These are phyloP conservation scores for Ptilorrhoa leucosticta DNA, from an alignment of 2,113 vertebrate genomes.

Conservation along the genomic window DNA sequence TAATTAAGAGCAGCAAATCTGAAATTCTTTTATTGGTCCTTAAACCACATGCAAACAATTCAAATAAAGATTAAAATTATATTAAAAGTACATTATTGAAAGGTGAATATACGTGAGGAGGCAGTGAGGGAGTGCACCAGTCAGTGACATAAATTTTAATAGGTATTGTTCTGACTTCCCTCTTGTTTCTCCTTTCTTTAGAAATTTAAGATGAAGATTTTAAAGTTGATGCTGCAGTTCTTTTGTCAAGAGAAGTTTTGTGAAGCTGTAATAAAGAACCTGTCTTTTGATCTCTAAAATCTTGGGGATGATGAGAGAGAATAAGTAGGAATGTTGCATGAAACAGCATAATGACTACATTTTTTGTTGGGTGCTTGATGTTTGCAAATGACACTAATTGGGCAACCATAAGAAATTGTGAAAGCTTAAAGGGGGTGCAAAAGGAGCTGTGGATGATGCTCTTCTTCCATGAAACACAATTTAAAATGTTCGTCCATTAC, in stretches of 20 bases:
- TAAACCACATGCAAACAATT: neutral
- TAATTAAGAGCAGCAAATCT: constrained; percentile 24
- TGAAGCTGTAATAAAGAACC: neutral
- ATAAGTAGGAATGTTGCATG: neutral
- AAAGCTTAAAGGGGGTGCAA: neutral
- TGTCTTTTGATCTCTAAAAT: constrained; percentile 22
- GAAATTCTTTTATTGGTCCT: neutral
- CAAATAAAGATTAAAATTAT: neutral
- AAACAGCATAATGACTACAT: neutral
- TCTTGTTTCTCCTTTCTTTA: neutral
- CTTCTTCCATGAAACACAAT: neutral
- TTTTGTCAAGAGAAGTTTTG: constrained; percentile 20
- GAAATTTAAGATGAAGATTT: neutral
- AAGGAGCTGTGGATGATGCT: neutral
- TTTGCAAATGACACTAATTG: neutral
- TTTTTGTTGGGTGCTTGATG: neutral
- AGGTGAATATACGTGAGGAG: neutral
- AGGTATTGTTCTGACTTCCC: neutral
- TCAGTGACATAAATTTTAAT: neutral
- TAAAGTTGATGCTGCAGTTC: neutral
- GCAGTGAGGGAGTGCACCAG: neutral
- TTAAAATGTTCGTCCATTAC: neutral
- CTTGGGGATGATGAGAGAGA: neutral
- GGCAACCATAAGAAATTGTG: neutral
- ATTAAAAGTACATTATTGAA: constrained; percentile 1